phyloP scores from a whole-genome alignment of 53 echinoderm and acorn worm genomes.

The Holothuria leucospilota region DNA sequence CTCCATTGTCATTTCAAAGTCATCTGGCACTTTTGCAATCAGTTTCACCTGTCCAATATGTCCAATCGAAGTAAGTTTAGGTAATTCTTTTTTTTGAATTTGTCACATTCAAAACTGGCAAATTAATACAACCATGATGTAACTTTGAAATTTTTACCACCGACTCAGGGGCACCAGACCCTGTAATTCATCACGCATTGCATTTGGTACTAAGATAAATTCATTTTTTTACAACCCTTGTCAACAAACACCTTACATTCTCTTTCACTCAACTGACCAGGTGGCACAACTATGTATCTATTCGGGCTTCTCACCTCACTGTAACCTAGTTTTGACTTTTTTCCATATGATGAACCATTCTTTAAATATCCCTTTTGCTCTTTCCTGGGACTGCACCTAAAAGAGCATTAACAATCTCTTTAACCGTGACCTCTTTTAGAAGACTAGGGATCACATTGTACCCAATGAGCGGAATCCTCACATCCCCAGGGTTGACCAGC shows the following conservation, averaged over 20 bases:
- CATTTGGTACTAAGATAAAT: not conserved
- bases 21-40: not conserved
- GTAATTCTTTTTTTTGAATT: not conserved
- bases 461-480: constrained; percentile 15
- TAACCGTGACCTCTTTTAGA: not conserved
- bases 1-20: not conserved
- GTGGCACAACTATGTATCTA: not conserved
- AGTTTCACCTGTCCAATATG: not conserved
- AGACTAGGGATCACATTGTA: constrained; percentile 40
- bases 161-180: not conserved
- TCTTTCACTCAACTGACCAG: not conserved
- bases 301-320: constrained; percentile 6
- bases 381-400: constrained; percentile 20
- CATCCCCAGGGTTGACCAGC: constrained; percentile 1
- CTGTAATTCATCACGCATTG: not conserved
- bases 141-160: too few species aligned
- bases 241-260: not conserved
- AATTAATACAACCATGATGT: too few species aligned
- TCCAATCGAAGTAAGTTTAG: not conserved
- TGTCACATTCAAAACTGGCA: not conserved
- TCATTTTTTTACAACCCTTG: not conserved
- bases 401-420: not conserved
- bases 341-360: not conserved
- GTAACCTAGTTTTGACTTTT: not conserved
- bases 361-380: not conserved